phyloP scores from a whole-genome alignment of 2,888 invertebrate genomes.

The Dione vanillae region DNA sequence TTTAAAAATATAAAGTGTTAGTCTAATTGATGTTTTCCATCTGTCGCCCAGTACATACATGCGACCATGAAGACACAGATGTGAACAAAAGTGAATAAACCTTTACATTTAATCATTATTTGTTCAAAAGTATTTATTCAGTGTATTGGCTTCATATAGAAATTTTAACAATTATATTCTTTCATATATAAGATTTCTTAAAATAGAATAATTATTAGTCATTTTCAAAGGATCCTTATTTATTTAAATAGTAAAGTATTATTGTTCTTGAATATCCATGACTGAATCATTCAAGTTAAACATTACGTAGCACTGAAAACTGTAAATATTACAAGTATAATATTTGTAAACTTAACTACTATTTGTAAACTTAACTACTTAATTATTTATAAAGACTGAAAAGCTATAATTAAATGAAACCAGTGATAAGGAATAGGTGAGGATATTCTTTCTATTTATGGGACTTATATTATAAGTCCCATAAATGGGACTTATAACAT shows the following conservation, averaged over 20 bases:
- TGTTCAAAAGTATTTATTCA: constrained; percentile 28
- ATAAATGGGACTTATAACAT: no score
- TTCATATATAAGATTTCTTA: background rate
- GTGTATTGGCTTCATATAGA: constrained; percentile 2
- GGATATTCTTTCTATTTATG: no score
- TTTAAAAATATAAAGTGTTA: background rate
- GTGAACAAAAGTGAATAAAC: constrained; percentile 21
- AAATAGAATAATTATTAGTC: constrained; percentile 8
- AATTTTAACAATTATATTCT: constrained; percentile 9
- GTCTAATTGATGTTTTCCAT: background rate
- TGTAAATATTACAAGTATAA: no score
- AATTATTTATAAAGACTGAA: no score
- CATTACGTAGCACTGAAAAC: no score
- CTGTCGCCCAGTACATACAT: background rate
- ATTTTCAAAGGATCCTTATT: constrained; percentile 10
- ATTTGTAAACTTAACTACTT: no score
- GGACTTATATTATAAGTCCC: no score
- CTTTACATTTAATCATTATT: constrained; percentile 19
- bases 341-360: no score
- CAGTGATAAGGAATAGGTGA: no score
- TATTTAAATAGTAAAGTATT: background rate
- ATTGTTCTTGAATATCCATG: background rate
- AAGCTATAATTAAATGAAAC: no score
- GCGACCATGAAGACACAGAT: constrained; percentile 9
- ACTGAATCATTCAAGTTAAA: background rate